Evolutionary conservation across 1,140 invertebrate species (phyloP), one percentile per base, ranked within the genome.

Genomic region (Ruditapes philippinarum): DNA sequence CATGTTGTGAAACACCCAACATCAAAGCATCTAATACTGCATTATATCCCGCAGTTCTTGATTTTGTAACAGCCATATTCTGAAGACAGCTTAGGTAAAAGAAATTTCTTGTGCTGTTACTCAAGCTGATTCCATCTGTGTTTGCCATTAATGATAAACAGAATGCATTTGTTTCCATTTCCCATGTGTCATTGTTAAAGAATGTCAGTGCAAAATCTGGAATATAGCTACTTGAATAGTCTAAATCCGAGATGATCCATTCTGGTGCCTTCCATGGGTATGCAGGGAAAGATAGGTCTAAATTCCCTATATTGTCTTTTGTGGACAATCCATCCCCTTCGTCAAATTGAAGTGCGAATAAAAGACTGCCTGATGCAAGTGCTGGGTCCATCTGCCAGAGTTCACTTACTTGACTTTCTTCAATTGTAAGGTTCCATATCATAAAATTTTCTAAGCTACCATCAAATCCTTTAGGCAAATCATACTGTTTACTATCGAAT

Each of bases 381-480:
- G 42, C 36, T 33, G 91, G 91, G 60, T 89, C 78, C 90, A 91
- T 91, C 31, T 88, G 31, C 84, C 90, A 90, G 1, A 91, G 36
- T 31, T 92, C 89, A 36, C 57, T 60, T 25, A 92, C 87, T 54
- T 90, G 60, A 78, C 84, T 91, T 17, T 89, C 86, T 42, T 91
- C 89, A 2, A 93, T 57, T 17, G 85, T 65, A 12, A 74, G 60
- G 40, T 89, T 88, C 92, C 92, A 93, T 31, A 93, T 80, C 68
- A 91, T 79, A 40, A 93, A 81, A 70, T 92, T 92, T 36, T 93
- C 92, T 22, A 93, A 62, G 33, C 89, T 76, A 12, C 91, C 92
- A 60, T 54, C 42, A 49, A 92, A 91, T 22, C 73, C 57, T 38
- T 45, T 70, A 11, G 86, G 70, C 28, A 73, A 40, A 7, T 73